A percentile compares a stretch with the other conserved stretches of the same genome.
phyloP scores from a whole-genome alignment of 2,797 vertebrate species.

The Catharus ustulatus region DNA sequence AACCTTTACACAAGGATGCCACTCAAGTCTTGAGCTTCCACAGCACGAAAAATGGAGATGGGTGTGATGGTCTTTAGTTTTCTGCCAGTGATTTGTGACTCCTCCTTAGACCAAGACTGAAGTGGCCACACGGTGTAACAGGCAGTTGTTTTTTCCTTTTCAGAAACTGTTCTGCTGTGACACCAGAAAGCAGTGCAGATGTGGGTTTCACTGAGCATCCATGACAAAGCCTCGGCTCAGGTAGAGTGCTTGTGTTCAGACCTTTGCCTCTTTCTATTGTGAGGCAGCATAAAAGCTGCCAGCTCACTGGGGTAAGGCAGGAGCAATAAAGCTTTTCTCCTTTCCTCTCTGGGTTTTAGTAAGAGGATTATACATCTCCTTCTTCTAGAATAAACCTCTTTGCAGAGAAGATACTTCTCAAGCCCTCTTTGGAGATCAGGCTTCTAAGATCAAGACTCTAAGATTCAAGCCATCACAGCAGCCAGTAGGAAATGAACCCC shows the following conservation, averaged over 20 bases:
- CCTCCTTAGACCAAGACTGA: background rate
- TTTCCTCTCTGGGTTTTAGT: conserved; percentile 4
- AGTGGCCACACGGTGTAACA: background rate
- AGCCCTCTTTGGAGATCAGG: conserved; percentile 45
- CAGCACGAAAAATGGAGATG: background rate
- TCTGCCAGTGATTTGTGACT: background rate
- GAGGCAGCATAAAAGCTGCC: conserved; percentile 4
- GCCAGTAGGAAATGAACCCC: background rate
- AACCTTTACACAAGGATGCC: background rate
- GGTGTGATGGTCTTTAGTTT: background rate
- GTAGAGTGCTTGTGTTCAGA: background rate
- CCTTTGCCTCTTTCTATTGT: background rate
- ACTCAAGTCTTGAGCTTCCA: background rate
- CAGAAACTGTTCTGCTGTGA: background rate
- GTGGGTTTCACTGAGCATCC: background rate
- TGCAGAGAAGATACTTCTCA: conserved; percentile 45
- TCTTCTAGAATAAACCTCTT: conserved; percentile 52
- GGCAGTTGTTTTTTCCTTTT: background rate
- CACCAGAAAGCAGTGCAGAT: background rate
- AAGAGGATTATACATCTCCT: conserved; percentile 49
- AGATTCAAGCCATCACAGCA: background rate
- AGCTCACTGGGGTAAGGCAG: background rate
- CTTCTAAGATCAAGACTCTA: background rate
- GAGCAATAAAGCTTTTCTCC: conserved; percentile 10
- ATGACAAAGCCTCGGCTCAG: background rate